A percentile compares a stretch with the other conserved stretches of the same genome.
phyloP scores from a whole-genome alignment of 2,113 vertebrate species.

The Mobula birostris region DNA sequence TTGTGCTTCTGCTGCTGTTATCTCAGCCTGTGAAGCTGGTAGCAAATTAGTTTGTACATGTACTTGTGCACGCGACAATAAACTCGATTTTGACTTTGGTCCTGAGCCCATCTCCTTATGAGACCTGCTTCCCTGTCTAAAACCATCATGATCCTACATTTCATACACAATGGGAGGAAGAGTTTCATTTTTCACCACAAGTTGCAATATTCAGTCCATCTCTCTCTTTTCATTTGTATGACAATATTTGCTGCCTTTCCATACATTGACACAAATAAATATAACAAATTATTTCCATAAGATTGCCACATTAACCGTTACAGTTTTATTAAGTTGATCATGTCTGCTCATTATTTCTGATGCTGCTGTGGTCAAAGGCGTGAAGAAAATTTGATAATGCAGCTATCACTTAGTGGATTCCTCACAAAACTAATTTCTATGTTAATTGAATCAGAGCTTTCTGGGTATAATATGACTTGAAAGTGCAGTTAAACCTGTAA shows the following conservation, averaged over 20 bases:
- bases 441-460: constrained; percentile 26
- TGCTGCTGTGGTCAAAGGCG: not conserved
- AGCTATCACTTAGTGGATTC: not conserved
- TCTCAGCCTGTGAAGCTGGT: too few relatives aligned
- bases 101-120: too few relatives aligned
- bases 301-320: not conserved
- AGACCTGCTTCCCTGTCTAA: too few relatives aligned
- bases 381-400: constrained; percentile 18
- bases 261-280: not conserved
- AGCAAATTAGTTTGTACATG: too few relatives aligned
- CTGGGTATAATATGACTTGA: not conserved
- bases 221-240: not conserved
- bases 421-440: constrained; percentile 28
- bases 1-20: too few relatives aligned
- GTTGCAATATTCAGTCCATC: not conserved
- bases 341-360: constrained; percentile 27
- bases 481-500: constrained; percentile 26
- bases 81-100: too few relatives aligned
- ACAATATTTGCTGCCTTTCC: constrained; percentile 24
- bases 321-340: constrained; percentile 11
- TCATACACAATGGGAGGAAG: too few relatives aligned
- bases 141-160: too few relatives aligned
- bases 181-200: not conserved
- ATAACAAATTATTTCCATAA: not conserved
- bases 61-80: too few relatives aligned